Conservation (phyloP, 2,113 vertebrate species). For the Brachypodius melanocephalos region DNA sequence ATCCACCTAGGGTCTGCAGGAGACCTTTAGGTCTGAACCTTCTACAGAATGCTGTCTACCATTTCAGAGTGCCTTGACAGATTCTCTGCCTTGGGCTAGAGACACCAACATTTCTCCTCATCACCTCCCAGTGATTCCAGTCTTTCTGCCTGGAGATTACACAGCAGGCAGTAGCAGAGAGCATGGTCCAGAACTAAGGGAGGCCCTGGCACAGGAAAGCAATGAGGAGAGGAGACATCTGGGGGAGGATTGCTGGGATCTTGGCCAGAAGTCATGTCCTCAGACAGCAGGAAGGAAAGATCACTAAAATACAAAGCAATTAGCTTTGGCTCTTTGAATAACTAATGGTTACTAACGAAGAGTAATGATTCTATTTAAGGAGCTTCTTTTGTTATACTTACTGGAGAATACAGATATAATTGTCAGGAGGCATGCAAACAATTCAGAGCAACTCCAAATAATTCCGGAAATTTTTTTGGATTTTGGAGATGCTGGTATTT, state of each 20-base stretch:
- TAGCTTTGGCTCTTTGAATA: background rate
- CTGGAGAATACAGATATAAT: background rate
- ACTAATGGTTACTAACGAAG: background rate
- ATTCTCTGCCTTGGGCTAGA: background rate
- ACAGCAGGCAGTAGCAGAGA: background rate
- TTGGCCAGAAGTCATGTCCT: background rate
- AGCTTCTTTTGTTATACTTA: background rate
- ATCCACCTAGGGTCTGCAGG: background rate
- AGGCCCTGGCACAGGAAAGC: background rate
- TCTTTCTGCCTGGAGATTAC: background rate
- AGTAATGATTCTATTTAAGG: background rate
- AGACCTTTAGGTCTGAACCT: background rate
- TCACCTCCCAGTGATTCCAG: background rate
- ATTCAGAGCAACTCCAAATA: background rate
- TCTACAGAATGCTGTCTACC: background rate
- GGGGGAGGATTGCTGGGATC: background rate
- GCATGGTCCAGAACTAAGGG: background rate
- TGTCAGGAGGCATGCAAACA: background rate
- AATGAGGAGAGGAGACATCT: background rate
- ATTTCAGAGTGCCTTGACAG: background rate
- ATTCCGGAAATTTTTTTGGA: background rate
- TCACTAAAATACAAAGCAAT: background rate
- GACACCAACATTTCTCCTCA: background rate
- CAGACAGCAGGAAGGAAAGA: background rate
- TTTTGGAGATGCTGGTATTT: background rate